A percentile compares a stretch with the other conserved stretches of the same genome.
phyloP scores from a whole-genome alignment of 2,888 invertebrate genomes.

The Rotaria sp. region DNA sequence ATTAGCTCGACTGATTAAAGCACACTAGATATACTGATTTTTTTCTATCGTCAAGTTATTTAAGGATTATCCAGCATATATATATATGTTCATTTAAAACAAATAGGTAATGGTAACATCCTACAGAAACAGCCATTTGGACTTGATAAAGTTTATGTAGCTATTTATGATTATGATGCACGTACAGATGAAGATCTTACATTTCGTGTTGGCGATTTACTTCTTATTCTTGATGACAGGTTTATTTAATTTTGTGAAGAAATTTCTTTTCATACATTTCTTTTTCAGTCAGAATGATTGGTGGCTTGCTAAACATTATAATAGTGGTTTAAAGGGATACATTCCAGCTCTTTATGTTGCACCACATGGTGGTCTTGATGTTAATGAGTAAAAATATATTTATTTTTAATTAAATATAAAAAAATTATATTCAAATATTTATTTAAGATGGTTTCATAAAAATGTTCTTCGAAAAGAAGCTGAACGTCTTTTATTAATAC shows the following conservation, averaged over 20 bases:
- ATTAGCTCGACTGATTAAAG: too few relatives aligned
- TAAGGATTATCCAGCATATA: neutral
- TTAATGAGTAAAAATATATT: constrained; percentile 61
- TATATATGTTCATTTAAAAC: too few relatives aligned
- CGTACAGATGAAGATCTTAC: constrained; percentile 96
- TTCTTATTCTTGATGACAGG: constrained; percentile 77
- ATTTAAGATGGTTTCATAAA: constrained; percentile 92
- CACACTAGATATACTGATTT: neutral
- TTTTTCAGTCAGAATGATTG: constrained; percentile 76
- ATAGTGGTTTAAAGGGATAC: constrained; percentile 64
- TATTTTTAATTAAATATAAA: neutral
- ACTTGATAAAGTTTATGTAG: constrained; percentile 61
- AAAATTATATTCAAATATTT: neutral
- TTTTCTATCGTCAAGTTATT: neutral
- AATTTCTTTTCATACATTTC: neutral
- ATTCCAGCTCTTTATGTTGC: constrained; percentile 99
- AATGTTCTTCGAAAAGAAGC: constrained; percentile 99
- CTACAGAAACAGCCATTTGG: neutral
- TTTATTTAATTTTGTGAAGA: neutral
- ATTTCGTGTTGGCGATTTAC: constrained; percentile 94
- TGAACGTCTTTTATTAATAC: constrained; percentile 87
- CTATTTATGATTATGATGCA: constrained; percentile 96
- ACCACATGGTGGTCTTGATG: constrained; percentile 94
- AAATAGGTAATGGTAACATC: neutral
- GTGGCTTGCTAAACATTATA: constrained; percentile 95